Evolutionary conservation across 2,113 vertebrate genomes (phyloP).

Genomic region (Centropristis striata): DNA sequence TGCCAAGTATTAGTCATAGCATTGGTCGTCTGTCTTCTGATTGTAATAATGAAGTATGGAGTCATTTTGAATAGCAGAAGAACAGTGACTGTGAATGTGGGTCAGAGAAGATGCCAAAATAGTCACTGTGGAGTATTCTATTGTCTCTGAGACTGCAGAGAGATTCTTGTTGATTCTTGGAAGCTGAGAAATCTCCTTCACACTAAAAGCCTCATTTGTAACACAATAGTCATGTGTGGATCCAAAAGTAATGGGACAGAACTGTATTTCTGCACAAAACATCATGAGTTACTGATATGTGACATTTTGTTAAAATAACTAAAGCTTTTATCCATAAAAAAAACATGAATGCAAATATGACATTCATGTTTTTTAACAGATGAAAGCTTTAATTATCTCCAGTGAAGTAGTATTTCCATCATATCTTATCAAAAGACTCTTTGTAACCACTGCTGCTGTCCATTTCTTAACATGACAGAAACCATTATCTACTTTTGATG

Average conservation of each 20-base stretch:
- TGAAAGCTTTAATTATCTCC: neutral
- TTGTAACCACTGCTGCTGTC: neutral
- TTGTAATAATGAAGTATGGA: constrained; percentile 10
- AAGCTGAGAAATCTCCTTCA: neutral
- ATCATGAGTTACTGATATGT: neutral
- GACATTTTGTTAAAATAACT: neutral
- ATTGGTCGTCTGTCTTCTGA: constrained; percentile 8
- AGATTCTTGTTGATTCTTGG: neutral
- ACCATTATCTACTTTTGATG: neutral
- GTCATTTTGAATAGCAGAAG: neutral
- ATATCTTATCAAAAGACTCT: neutral
- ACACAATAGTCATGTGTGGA: neutral
- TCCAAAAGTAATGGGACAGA: neutral
- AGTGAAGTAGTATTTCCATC: constrained; percentile 4
- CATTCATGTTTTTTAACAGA: neutral
- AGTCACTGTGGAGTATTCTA: neutral
- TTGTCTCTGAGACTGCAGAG: neutral
- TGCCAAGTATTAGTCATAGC: constrained; percentile 3
- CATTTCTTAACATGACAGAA: neutral
- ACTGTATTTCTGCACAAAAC: neutral
- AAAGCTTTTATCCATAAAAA: neutral
- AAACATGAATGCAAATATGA: neutral
- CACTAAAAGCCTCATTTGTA: neutral
- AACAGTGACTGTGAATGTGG: constrained; percentile 5
- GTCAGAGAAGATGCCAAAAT: constrained; percentile 9